Evolutionary conservation across 2,113 vertebrate species (phyloP).

Genomic region (Astur gentilis): DNA sequence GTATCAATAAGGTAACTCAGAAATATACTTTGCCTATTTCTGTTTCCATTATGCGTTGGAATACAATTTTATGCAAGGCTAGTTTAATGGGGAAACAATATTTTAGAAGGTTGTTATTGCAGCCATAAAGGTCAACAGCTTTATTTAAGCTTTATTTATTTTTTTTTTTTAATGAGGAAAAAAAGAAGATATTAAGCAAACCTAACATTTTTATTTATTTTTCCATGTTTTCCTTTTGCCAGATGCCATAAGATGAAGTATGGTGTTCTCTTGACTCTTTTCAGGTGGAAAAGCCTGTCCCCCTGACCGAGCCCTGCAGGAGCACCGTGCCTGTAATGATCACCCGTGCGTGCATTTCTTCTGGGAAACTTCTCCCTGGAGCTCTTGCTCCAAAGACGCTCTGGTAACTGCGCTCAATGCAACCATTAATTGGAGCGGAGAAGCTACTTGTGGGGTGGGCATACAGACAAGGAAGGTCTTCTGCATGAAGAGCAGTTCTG

Average conservation of each 20-base stretch:
- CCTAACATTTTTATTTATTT: background rate
- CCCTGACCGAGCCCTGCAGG: slow-evolving; percentile 78
- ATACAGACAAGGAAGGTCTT: slow-evolving; percentile 83
- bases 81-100: slow-evolving; percentile 54
- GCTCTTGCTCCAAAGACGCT: slow-evolving; percentile 77
- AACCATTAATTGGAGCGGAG: slow-evolving; percentile 67
- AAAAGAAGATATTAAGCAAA: background rate
- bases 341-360: slow-evolving; percentile 83
- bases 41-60: slow-evolving; percentile 23
- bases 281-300: slow-evolving; percentile 87
- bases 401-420: slow-evolving; percentile 69
- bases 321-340: slow-evolving; percentile 86
- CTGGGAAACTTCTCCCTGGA: slow-evolving; percentile 89
- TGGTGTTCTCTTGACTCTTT: background rate
- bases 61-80: slow-evolving; percentile 59
- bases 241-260: background rate
- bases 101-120: slow-evolving; percentile 50
- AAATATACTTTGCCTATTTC: slow-evolving; percentile 21
- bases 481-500: slow-evolving; percentile 82
- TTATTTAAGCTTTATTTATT: slow-evolving; percentile 36
- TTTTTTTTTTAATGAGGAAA: background rate
- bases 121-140: slow-evolving; percentile 40
- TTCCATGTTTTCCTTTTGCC: background rate
- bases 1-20: slow-evolving; percentile 36
- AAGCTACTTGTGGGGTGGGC: slow-evolving; percentile 79